A percentile compares a stretch with the other conserved stretches of the same genome.
Evolutionary conservation across 2,797 vertebrate species (phyloP).

Genomic region (Furcifer pardalis): DNA sequence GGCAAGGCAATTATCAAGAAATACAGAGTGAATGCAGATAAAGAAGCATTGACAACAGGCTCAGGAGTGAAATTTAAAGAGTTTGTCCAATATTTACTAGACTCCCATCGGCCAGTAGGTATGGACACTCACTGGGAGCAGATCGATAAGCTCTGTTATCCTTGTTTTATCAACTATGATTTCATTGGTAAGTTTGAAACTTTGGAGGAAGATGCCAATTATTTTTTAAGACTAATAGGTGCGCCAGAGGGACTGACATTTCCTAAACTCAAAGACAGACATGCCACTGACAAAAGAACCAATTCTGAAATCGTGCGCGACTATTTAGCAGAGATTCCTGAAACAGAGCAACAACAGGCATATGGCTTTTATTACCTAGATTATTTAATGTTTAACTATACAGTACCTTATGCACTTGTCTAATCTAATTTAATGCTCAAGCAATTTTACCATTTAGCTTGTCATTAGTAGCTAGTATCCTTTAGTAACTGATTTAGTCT

Average conservation of each 20-base stretch:
- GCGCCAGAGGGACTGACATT: constrained; percentile 75
- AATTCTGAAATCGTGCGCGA: constrained; percentile 74
- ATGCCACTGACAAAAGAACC: constrained; percentile 80
- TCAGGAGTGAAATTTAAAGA: constrained; percentile 80
- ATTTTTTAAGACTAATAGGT: constrained; percentile 77
- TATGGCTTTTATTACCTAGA: constrained; percentile 81
- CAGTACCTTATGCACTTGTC: constrained; percentile 69
- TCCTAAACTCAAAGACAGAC: constrained; percentile 81
- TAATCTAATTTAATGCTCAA: constrained; percentile 52
- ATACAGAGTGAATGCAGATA: constrained; percentile 72
- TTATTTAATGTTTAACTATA: constrained; percentile 85
- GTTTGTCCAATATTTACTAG: constrained; percentile 77
- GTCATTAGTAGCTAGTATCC: constrained; percentile 59
- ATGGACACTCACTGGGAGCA: constrained; percentile 85
- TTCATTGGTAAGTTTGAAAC: constrained; percentile 83
- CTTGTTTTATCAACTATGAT: constrained; percentile 79
- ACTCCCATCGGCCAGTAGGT: constrained; percentile 76
- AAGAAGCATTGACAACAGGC: constrained; percentile 72
- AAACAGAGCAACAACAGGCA: constrained; percentile 72
- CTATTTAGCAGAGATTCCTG: constrained; percentile 75
- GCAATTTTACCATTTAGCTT: constrained; percentile 49
- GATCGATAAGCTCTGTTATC: constrained; percentile 79
- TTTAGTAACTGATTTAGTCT: too few relatives aligned
- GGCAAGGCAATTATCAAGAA: constrained; percentile 82
- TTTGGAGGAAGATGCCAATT: constrained; percentile 78